These are phyloP conservation scores for Nyctereutes procyonoides DNA, from an alignment of 2,113 vertebrate species.

Conservation along the genomic window DNA sequence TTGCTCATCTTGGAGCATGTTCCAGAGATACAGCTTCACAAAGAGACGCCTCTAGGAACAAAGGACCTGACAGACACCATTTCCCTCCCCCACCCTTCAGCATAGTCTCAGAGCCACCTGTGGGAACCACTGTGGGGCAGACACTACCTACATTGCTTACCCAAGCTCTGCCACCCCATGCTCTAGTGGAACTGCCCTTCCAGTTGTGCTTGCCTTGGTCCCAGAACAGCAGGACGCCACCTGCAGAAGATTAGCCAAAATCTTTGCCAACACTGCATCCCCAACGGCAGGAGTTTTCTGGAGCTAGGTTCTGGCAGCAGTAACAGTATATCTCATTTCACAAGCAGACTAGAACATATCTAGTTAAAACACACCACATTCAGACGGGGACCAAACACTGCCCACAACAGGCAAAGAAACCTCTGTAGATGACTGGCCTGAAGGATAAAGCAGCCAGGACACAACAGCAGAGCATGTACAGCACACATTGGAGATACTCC, in stretches of 20 bases:
- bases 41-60: not conserved
- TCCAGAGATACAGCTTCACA: not conserved
- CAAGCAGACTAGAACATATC: not conserved
- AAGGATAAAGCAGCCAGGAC: not conserved
- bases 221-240: not conserved
- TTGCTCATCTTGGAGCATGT: not conserved
- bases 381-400: not conserved
- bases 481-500: not conserved
- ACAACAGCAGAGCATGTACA: not conserved
- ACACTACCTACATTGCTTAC: not conserved
- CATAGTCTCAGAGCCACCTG: not conserved
- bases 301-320: not conserved
- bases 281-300: not conserved
- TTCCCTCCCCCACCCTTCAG: not conserved
- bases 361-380: not conserved
- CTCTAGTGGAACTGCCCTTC: not conserved
- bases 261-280: not conserved
- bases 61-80: not conserved
- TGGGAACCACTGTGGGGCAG: not conserved
- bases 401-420: not conserved
- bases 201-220: not conserved
- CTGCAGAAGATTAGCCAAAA: not conserved
- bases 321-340: not conserved
- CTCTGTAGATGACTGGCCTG: not conserved
- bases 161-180: not conserved